These are phyloP conservation scores for Acleris sparsana DNA, from an alignment of 2,888 invertebrate species.

Conservation along the genomic window DNA sequence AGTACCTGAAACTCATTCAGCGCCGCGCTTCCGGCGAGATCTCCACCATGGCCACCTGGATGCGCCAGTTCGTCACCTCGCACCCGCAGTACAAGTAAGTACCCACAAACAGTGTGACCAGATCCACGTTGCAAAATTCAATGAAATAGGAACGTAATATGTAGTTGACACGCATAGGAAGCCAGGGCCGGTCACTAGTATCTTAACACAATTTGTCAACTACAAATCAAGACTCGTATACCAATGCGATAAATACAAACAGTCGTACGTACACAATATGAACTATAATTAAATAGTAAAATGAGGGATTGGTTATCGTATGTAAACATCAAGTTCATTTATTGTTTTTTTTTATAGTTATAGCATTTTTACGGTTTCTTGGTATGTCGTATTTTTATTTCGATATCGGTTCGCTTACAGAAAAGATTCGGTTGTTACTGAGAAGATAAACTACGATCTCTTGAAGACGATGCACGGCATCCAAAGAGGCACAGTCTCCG, in stretches of 20 bases:
- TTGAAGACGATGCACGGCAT: conserved; percentile 89
- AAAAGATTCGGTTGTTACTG: conserved; percentile 94
- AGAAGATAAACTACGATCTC: conserved; percentile 95
- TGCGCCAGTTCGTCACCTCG: conserved; percentile 92
- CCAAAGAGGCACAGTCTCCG: conserved; percentile 87
- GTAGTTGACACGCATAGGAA: too few relatives aligned
- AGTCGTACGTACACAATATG: too few relatives aligned
- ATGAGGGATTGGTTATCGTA: too few relatives aligned
- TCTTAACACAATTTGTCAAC: too few relatives aligned
- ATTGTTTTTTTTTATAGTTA: too few relatives aligned
- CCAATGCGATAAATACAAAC: too few relatives aligned
- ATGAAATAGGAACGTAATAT: too few relatives aligned
- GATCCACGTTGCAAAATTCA: too few relatives aligned
- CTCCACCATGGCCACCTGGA: conserved; percentile 97
- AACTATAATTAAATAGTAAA: too few relatives aligned
- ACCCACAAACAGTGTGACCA: background rate
- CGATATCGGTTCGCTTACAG: conserved; percentile 65
- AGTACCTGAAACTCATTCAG: conserved; percentile 97
- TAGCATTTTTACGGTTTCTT: background rate
- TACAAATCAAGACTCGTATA: too few relatives aligned
- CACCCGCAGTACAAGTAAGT: conserved; percentile 96
- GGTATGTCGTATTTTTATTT: background rate
- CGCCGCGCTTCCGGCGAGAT: conserved; percentile 94
- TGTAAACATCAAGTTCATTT: too few relatives aligned
- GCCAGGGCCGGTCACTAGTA: too few relatives aligned